A percentile compares a stretch with the other conserved stretches of the same genome.
Evolutionary conservation across 1,140 invertebrate genomes (phyloP).

Genomic region (Nephila pilipes): DNA sequence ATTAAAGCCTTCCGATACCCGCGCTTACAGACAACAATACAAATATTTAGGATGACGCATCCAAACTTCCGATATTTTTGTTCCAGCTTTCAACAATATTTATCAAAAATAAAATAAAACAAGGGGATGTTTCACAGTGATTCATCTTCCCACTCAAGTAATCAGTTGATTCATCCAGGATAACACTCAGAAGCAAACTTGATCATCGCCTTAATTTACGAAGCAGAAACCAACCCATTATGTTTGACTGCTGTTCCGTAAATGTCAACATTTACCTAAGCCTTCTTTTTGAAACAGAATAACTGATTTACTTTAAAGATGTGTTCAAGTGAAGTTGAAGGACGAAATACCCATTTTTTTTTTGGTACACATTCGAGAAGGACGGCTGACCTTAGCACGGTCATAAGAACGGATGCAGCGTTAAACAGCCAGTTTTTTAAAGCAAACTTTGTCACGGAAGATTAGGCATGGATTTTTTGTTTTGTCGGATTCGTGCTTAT

Average conservation of each 20-base stretch:
- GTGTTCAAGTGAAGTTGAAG: neutral
- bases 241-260: neutral
- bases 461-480: constrained; percentile 31
- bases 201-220: no score
- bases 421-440: neutral
- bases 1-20: no score
- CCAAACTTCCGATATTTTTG: no score
- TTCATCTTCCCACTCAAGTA: no score
- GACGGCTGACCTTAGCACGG: neutral
- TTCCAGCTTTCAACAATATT: no score
- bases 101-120: no score
- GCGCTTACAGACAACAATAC: no score
- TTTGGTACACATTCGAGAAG: neutral
- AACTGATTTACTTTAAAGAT: constrained; percentile 11
- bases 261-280: constrained; percentile 8
- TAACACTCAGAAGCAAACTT: no score
- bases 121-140: no score
- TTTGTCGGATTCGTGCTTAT: neutral
- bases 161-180: no score
- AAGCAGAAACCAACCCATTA: neutral
- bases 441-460: constrained; percentile 22
- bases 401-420: constrained; percentile 21
- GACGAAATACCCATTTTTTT: neutral
- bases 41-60: no score
- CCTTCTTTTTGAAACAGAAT: neutral